Evolutionary conservation across 2,888 invertebrate genomes (phyloP).

Genomic region (Itoplectis maculator): DNA sequence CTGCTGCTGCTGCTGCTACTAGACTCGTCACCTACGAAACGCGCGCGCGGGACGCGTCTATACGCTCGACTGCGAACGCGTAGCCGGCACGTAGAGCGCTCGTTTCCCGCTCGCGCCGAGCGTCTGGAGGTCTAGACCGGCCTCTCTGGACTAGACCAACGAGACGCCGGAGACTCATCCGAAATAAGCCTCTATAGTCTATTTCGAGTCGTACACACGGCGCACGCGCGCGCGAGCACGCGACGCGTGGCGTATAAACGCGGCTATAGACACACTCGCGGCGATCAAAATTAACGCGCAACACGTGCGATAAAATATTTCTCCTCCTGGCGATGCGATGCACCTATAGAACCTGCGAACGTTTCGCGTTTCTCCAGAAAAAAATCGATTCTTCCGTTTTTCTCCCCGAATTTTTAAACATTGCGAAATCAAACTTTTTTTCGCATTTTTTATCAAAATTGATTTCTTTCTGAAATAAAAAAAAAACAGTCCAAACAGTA

Average conservation of each 20-base stretch:
- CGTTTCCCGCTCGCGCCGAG: constrained; percentile 71
- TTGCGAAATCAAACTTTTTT: too few species aligned
- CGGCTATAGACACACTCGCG: background rate
- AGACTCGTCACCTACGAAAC: constrained; percentile 31
- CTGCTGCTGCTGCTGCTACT: too few species aligned
- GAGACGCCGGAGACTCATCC: constrained; percentile 77
- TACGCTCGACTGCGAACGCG: constrained; percentile 55
- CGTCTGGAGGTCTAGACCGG: constrained; percentile 81
- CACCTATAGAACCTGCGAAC: background rate
- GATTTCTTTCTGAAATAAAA: background rate
- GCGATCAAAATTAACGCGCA: constrained; percentile 28
- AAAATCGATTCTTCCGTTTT: background rate
- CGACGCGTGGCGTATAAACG: too few species aligned
- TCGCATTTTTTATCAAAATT: too few species aligned
- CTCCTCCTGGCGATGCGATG: background rate
- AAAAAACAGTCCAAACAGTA: background rate
- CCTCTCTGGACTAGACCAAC: constrained; percentile 79
- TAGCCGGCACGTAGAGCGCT: constrained; percentile 66
- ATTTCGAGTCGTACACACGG: constrained; percentile 78
- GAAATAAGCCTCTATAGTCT: constrained; percentile 81
- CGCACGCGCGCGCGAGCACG: too few species aligned
- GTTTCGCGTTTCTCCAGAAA: background rate
- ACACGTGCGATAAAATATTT: constrained; percentile 23
- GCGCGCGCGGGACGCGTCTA: constrained; percentile 22
- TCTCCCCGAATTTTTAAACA: too few species aligned